Percentiles rank a stretch among this genome's conserved stretches.
These are phyloP conservation scores for Zenarchopterus dispar DNA, from an alignment of 2,797 vertebrate species.

Conservation along the genomic window DNA sequence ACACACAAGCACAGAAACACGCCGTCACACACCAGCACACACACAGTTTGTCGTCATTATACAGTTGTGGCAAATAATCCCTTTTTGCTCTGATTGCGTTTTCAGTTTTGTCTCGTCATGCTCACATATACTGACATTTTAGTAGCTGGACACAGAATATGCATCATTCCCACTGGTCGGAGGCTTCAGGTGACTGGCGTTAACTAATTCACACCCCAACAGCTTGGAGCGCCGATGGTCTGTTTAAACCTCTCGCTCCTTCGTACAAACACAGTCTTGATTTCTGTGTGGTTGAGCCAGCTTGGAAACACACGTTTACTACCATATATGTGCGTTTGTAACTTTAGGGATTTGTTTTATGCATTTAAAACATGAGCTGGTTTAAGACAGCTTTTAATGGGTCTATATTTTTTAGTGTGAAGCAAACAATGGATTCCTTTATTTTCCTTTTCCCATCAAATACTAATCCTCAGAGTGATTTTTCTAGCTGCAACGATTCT, in stretches of 20 bases:
- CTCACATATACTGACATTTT: conserved; percentile 42
- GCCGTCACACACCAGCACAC: conserved; percentile 55
- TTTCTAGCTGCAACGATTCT: conserved; percentile 33
- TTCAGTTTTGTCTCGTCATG: conserved; percentile 52
- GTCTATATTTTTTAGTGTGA: conserved; percentile 40
- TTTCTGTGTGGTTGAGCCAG: conserved; percentile 18
- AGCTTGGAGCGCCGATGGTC: conserved; percentile 9
- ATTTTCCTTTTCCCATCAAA: conserved; percentile 26
- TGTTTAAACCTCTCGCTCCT: conserved; percentile 8
- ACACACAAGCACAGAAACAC: conserved; percentile 61
- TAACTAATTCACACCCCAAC: conserved; percentile 24
- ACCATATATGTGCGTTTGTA: conserved; percentile 14
- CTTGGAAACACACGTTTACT: conserved; percentile 16
- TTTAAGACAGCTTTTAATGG: conserved; percentile 43
- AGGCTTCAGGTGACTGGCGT: conserved; percentile 3
- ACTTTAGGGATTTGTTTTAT: conserved; percentile 17
- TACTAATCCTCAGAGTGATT: conserved; percentile 33
- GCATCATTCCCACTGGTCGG: conserved; percentile 20
- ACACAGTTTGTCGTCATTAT: conserved; percentile 51
- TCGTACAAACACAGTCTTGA: conserved; percentile 7
- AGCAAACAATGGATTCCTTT: conserved; percentile 24
- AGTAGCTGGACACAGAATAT: conserved; percentile 4
- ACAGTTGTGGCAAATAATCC: conserved; percentile 48
- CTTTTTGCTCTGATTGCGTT: conserved; percentile 44
- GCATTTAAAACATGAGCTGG: conserved; percentile 14